Evolutionary conservation across 1,140 invertebrate species (phyloP), one percentile per base, ranked within the genome.

Genomic region (Scaptomyza hsui): DNA sequence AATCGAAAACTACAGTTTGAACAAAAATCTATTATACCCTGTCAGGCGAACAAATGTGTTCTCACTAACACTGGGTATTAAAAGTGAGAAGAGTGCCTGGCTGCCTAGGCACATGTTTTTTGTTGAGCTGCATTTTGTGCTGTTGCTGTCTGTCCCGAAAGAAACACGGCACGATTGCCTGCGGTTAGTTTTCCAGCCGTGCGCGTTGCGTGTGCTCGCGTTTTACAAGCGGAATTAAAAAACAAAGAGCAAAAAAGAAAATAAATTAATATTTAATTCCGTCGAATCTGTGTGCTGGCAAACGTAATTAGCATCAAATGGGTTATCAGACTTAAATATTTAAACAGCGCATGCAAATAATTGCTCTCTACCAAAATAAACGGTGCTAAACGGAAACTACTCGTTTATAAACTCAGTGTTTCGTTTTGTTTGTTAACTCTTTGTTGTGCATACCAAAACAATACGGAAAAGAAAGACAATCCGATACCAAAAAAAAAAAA

Each of bases 121-220:
- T 29, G 10, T n/a, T 15, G 60, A 69, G 49, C 65, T 63, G 65
- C 67, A 70, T 70, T 64, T 42, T 55, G 52, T 49, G 51, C 60
- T 32, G 51, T 63, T 51, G 51, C 59, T 47, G 57, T 29, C 59
- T 56, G 51, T 70, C 51, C 51, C 32, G 41, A 37, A 9, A 37
- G 32, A 29, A 67, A 9, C 37, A 13, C 24, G 19, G 26, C 12
- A 37, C 32, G 24, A n/a, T 70, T 53, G 13, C 35, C 44, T 57
- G 44, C 62, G 47, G n/a, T 85, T 71, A 86, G 81, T 80, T 86
- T 85, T 80, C 56, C 80, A 73, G 39, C 69, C 63, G 82, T 52
- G 61, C 61, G 81, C 80, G 57, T 71, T 61, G 73, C 69, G 81
- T 85, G 81, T 62, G 80, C 77, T 86, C 61, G 48, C 35, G 32